phyloP scores from a whole-genome alignment of 1,140 invertebrate genomes.

The Elysia chlorotica region DNA sequence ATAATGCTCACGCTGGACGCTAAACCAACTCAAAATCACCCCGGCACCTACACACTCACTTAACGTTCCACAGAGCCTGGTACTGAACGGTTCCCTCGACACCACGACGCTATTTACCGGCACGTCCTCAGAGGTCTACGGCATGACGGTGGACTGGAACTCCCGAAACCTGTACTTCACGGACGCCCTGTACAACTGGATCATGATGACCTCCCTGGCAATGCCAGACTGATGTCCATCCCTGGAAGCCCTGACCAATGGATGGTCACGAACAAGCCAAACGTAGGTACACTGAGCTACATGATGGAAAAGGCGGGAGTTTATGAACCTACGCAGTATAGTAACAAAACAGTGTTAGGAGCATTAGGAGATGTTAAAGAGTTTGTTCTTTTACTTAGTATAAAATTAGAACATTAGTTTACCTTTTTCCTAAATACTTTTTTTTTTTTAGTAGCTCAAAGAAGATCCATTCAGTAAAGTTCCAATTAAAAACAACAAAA shows the following conservation, averaged over 20 bases:
- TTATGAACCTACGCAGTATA: neutral
- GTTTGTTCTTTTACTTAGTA: neutral
- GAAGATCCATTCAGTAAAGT: too few species aligned
- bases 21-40: too few species aligned
- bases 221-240: constrained; percentile 48
- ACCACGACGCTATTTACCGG: constrained; percentile 42
- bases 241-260: constrained; percentile 48
- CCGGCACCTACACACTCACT: too few species aligned
- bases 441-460: too few species aligned
- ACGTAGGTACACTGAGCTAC: neutral
- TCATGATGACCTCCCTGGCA: constrained; percentile 43
- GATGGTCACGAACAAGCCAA: constrained; percentile 38
- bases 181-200: constrained; percentile 72
- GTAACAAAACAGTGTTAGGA: neutral
- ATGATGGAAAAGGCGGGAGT: neutral
- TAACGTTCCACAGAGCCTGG: constrained; percentile 21
- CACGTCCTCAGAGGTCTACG: constrained; percentile 69
- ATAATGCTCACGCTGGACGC: too few species aligned
- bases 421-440: too few species aligned
- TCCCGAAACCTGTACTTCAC: constrained; percentile 96
- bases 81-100: constrained; percentile 35
- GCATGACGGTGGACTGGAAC: constrained; percentile 91
- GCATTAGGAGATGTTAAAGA: neutral
- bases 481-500: too few species aligned
- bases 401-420: too few species aligned